Conservation (phyloP, 2,888 invertebrate genomes). For the Cheilosia pagana region DNA sequence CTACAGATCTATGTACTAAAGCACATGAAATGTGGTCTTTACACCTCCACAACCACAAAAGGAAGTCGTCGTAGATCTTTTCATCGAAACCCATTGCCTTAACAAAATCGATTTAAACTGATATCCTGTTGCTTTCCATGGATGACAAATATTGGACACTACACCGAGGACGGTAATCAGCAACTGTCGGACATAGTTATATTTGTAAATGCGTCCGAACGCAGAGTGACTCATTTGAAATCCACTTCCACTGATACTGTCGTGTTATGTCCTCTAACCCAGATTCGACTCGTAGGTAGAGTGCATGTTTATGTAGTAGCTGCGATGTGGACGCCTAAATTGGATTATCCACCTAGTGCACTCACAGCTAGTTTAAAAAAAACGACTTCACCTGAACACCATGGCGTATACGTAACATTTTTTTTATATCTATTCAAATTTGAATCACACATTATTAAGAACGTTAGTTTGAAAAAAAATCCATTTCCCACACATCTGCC, state of each 20-base stretch:
- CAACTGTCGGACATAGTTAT: not conserved
- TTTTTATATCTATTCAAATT: slow-evolving; percentile 7
- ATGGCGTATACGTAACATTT: slow-evolving; percentile 61
- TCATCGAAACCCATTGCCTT: no score
- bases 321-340: slow-evolving; percentile 11
- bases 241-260: not conserved
- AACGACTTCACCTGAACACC: slow-evolving; percentile 24
- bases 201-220: not conserved
- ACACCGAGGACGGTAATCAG: not conserved
- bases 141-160: no score
- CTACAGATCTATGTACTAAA: no score
- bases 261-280: not conserved
- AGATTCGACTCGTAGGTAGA: not conserved
- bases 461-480: slow-evolving; percentile 25
- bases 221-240: not conserved
- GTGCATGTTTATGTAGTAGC: not conserved
- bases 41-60: no score
- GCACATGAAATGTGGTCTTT: no score
- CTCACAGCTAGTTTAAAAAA: not conserved
- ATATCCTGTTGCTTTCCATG: no score
- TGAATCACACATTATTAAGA: slow-evolving; percentile 19
- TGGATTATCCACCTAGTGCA: slow-evolving; percentile 28
- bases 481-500: slow-evolving; percentile 44
- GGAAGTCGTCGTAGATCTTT: no score
- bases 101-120: no score